phyloP scores from a whole-genome alignment of 2,797 vertebrate species.

The Garrulus glandarius region DNA sequence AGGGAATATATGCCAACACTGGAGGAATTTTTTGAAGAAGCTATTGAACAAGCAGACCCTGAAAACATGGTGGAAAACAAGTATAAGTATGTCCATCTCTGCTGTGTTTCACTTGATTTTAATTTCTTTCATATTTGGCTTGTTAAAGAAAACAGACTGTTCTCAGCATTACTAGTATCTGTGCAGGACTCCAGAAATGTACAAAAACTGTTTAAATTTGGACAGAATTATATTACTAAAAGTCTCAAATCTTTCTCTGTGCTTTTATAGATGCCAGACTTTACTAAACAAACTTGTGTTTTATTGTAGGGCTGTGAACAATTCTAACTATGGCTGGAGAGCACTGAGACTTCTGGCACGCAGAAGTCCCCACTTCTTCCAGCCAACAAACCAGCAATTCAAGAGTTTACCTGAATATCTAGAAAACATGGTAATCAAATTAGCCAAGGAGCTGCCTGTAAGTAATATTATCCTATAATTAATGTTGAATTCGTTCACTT shows the following conservation, averaged over 20 bases:
- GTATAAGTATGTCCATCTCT: constrained; percentile 86
- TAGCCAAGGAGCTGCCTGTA: constrained; percentile 97
- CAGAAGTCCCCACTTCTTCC: constrained; percentile 97
- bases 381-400: constrained; percentile 97
- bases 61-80: constrained; percentile 97
- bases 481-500: neutral
- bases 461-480: constrained; percentile 65
- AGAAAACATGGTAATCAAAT: constrained; percentile 98
- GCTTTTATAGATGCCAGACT: neutral
- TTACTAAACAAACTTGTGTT: neutral
- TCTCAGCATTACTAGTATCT: neutral
- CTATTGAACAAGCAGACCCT: constrained; percentile 97
- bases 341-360: constrained; percentile 91
- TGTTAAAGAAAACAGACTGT: neutral
- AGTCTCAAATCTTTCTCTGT: neutral
- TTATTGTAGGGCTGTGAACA: constrained; percentile 87
- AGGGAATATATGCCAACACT: constrained; percentile 97
- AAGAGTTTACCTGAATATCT: constrained; percentile 97
- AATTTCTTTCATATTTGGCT: neutral
- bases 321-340: constrained; percentile 98
- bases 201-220: neutral
- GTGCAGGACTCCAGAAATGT: neutral
- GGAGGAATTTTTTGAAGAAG: constrained; percentile 97
- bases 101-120: neutral
- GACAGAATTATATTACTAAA: neutral